phyloP scores from a whole-genome alignment of 2,797 vertebrate genomes.

The Neoniphon sammara region DNA sequence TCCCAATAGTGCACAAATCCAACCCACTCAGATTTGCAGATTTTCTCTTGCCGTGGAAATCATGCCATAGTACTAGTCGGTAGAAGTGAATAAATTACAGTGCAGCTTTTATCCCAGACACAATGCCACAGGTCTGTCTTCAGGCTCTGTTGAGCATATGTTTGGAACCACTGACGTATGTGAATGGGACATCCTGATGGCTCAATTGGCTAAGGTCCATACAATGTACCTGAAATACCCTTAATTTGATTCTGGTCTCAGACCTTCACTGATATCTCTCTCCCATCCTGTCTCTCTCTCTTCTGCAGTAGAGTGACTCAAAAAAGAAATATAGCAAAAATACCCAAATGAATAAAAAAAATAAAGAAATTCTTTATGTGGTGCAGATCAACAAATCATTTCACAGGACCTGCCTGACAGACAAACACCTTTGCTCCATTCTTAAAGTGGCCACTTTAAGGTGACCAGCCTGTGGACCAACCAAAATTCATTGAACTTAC shows the following conservation, averaged over 20 bases:
- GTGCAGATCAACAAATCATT: slow-evolving; percentile 8
- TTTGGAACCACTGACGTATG: slow-evolving; percentile 1
- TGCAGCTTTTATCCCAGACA: slow-evolving; percentile 24
- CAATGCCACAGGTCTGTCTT: background rate
- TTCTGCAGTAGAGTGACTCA: background rate
- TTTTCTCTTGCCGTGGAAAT: slow-evolving; percentile 30
- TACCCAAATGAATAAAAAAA: background rate
- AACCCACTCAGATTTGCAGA: slow-evolving; percentile 14
- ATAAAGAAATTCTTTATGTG: background rate
- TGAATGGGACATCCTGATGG: no score
- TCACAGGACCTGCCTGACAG: background rate
- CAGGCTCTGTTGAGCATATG: background rate
- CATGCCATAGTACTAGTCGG: background rate
- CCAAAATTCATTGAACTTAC: no score
- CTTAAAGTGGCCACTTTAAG: slow-evolving; percentile 11
- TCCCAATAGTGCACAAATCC: slow-evolving; percentile 11
- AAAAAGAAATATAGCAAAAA: slow-evolving; percentile 10
- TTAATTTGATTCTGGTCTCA: slow-evolving; percentile 1
- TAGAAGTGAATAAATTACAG: slow-evolving; percentile 2
- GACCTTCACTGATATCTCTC: background rate
- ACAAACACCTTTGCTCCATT: background rate
- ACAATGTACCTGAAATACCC: background rate
- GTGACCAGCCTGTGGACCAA: no score
- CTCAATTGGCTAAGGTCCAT: no score
- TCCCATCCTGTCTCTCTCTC: background rate